A percentile compares a stretch with the other conserved stretches of the same genome.
Evolutionary conservation across 2,888 invertebrate genomes (phyloP).

Genomic region (Cepaea hortensis): DNA sequence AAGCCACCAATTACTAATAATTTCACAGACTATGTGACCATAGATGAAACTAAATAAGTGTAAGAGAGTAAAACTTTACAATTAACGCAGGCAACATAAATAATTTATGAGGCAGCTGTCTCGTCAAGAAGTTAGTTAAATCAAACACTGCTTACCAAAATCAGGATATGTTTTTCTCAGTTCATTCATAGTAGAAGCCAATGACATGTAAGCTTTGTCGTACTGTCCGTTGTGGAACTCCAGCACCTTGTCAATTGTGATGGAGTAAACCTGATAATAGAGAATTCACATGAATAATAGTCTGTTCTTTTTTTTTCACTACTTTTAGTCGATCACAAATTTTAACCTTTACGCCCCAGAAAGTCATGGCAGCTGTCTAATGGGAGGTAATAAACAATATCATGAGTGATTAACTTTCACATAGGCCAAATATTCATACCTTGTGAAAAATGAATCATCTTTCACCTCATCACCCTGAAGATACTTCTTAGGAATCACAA

Average conservation of each 20-base stretch:
- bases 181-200: not conserved
- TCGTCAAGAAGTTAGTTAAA: not conserved
- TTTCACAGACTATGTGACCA: too few species aligned
- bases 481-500: too few species aligned
- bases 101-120: not conserved
- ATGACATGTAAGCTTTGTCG: constrained; percentile 18
- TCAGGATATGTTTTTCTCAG: not conserved
- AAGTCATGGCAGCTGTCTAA: too few species aligned
- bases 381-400: too few species aligned
- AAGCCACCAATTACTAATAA: too few species aligned
- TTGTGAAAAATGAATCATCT: too few species aligned
- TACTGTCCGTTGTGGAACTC: constrained; percentile 24
- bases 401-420: too few species aligned
- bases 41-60: too few species aligned
- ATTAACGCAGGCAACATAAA: too few species aligned
- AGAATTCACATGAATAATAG: not conserved
- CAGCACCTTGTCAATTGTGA: not conserved
- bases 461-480: too few species aligned
- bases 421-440: too few species aligned
- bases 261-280: constrained; percentile 17
- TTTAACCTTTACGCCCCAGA: not conserved
- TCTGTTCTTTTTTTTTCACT: not conserved
- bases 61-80: too few species aligned
- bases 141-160: not conserved
- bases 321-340: not conserved